A percentile compares a stretch with the other conserved stretches of the same genome.
Conservation (phyloP, 2,797 vertebrate species). For the Rhincodon typus region DNA sequence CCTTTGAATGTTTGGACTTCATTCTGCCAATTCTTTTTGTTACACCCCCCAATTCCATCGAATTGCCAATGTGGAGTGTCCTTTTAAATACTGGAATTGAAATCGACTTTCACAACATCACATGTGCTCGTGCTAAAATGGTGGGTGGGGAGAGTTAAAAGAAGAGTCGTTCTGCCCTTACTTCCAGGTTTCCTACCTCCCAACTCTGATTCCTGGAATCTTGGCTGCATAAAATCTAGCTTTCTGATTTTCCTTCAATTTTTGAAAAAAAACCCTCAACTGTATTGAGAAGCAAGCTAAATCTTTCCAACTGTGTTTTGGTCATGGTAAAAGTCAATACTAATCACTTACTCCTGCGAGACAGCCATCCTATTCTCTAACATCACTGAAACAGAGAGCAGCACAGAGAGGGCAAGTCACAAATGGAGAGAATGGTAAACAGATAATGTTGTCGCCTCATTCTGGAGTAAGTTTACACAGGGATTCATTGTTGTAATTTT, state of each 20-base stretch:
- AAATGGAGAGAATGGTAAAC: not conserved
- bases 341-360: not conserved
- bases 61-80: too few species aligned
- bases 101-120: too few species aligned
- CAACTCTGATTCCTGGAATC: not conserved
- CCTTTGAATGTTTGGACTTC: too few species aligned
- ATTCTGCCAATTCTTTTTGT: too few species aligned
- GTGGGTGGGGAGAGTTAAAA: too few species aligned
- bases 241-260: not conserved
- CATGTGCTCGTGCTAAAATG: too few species aligned
- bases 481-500: not conserved
- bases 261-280: not conserved
- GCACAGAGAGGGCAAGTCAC: not conserved
- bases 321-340: not conserved
- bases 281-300: not conserved
- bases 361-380: not conserved
- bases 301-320: not conserved
- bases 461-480: not conserved
- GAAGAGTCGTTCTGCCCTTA: too few species aligned
- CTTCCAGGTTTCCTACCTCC: too few species aligned
- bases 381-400: not conserved
- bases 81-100: too few species aligned
- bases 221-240: not conserved
- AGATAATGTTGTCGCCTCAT: not conserved
- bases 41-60: too few species aligned